phyloP scores from a whole-genome alignment of 2,113 vertebrate genomes.

The Sorex fumeus region DNA sequence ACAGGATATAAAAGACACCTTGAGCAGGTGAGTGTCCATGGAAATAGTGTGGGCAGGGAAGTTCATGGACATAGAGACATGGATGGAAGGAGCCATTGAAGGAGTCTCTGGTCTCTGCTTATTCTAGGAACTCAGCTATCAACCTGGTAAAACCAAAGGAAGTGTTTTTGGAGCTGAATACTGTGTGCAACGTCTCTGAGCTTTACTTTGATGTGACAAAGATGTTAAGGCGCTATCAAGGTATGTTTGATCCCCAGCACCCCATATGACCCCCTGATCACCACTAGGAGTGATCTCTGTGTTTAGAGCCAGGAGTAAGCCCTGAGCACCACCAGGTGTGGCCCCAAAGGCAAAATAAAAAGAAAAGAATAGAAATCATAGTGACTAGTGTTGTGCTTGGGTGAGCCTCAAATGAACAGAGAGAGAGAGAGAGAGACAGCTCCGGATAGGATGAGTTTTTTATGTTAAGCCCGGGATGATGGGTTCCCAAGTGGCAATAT shows the following conservation, averaged over 20 bases:
- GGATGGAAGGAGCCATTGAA: neutral
- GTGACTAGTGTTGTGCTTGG: no score
- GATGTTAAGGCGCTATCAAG: slow-evolving; percentile 53
- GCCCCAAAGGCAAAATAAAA: no score
- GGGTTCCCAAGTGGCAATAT: no score
- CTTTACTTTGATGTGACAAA: slow-evolving; percentile 68
- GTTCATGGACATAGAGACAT: accelerated
- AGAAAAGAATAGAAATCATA: no score
- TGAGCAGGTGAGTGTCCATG: slow-evolving; percentile 61
- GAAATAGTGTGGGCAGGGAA: neutral
- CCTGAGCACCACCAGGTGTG: no score
- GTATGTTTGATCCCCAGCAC: slow-evolving; percentile 15
- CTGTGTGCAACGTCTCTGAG: slow-evolving; percentile 46
- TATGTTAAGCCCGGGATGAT: no score
- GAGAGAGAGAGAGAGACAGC: no score
- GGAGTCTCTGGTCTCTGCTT: neutral
- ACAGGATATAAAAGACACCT: slow-evolving; percentile 63
- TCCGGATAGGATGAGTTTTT: no score
- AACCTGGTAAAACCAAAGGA: neutral
- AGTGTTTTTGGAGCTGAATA: neutral
- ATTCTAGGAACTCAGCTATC: slow-evolving; percentile 38
- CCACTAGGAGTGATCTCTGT: no score
- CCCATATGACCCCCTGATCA: no score
- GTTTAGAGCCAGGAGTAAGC: no score
- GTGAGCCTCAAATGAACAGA: no score